phyloP scores from a whole-genome alignment of 1,140 invertebrate genomes.

The Drosophila guanche region DNA sequence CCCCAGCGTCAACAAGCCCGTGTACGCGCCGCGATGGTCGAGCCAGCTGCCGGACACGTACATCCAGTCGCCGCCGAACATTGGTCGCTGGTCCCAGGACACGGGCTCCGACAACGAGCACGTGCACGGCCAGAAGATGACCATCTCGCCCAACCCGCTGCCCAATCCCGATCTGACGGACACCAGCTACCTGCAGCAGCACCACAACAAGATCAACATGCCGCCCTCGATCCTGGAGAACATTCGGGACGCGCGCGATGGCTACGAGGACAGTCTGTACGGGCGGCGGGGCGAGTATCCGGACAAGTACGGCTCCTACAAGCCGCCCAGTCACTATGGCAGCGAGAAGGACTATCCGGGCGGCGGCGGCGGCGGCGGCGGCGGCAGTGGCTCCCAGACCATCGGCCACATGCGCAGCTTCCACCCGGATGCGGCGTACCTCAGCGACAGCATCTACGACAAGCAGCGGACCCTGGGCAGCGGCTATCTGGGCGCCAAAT shows the following conservation, averaged over 20 bases:
- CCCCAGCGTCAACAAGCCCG: slow-evolving; percentile 87
- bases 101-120: slow-evolving; percentile 90
- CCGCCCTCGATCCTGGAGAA: slow-evolving; percentile 86
- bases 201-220: slow-evolving; percentile 84
- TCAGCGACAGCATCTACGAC: slow-evolving; percentile 81
- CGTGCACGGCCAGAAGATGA: slow-evolving; percentile 85
- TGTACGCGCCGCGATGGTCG: slow-evolving; percentile 89
- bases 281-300: slow-evolving; percentile 68
- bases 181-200: slow-evolving; percentile 85
- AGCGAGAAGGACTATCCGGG: slow-evolving; percentile 80
- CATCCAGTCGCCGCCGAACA: slow-evolving; percentile 84
- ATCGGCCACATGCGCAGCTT: slow-evolving; percentile 80
- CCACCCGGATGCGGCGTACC: slow-evolving; percentile 73
- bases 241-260: slow-evolving; percentile 85
- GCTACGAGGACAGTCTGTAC: slow-evolving; percentile 83
- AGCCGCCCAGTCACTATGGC: slow-evolving; percentile 79
- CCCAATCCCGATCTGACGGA: slow-evolving; percentile 89
- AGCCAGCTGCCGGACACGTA: slow-evolving; percentile 88
- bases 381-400: slow-evolving; percentile 69
- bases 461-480: slow-evolving; percentile 72
- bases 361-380: slow-evolving; percentile 52
- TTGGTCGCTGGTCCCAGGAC: slow-evolving; percentile 90
- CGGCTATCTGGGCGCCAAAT: slow-evolving; percentile 70
- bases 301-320: slow-evolving; percentile 82
- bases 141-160: slow-evolving; percentile 88